Base-by-base conservation (phyloP, 2,797 vertebrate genomes). In the Hybognathus amarus region DNA sequence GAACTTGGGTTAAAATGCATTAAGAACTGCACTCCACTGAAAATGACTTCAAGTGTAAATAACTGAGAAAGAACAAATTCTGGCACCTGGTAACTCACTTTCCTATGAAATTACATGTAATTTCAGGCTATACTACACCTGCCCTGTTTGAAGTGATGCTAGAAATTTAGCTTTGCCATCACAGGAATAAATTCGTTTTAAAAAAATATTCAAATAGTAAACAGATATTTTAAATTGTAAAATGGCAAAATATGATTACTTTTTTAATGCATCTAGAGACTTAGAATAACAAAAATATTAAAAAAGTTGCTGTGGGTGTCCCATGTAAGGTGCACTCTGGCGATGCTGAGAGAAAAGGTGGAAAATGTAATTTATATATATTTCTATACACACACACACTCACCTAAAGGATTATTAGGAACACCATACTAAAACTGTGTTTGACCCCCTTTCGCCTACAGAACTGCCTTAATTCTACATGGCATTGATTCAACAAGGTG, bases 271-370 rank as follows among this genome's bases (percentile, higher is more conserved):
- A 47, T 15, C 15, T 45, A 45, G 12, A n/a, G n/a, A n/a, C n/a
- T n/a, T n/a, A n/a, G n/a, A n/a, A n/a, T n/a, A n/a, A n/a, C n/a
- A n/a, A n/a, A n/a, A n/a, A n/a, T n/a, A n/a, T n/a, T n/a, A n/a
- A n/a, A n/a, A 45, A 42, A 42, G 40, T 93, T 99, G 98, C 87
- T 98, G 97, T 0, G 97, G 97, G 13, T 97, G 96, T 70, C 97
- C 97, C 4, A 99, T 96, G 0, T 97, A 99, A 0, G 97, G 96
- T 36, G 97, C 94, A n/a, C 96, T 97, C 91, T 97, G 98, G 77
- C 98, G 97, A 91, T 98, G 99, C 98, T n/a, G 90, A 59, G 24
- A 73, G 76, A 38, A 75, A 87, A 69, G 82, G 27, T 91, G 47
- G 8, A 38, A 52, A 82, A 68, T 27, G n/a, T n/a, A 0, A 52